Evolutionary conservation across 2,888 invertebrate species (phyloP).

Genomic region (Pandemis corylana): DNA sequence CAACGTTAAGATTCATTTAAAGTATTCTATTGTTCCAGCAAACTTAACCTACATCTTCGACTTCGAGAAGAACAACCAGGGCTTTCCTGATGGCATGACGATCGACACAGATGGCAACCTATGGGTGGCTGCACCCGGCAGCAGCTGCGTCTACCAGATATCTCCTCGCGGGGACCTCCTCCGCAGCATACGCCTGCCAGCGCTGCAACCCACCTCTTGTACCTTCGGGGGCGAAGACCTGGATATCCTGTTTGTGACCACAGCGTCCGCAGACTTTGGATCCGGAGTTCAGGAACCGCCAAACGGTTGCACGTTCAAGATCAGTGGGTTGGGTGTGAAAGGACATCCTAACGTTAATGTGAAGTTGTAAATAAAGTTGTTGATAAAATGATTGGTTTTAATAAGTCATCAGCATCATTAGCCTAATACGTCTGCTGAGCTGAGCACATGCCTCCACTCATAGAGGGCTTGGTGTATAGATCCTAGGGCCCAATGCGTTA

Average conservation of each 20-base stretch:
- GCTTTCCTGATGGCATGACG: slow-evolving; percentile 89
- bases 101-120: slow-evolving; percentile 91
- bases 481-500: too few relatives aligned
- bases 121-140: slow-evolving; percentile 90
- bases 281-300: slow-evolving; percentile 50
- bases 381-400: too few relatives aligned
- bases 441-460: too few relatives aligned
- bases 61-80: slow-evolving; percentile 72
- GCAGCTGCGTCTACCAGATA: slow-evolving; percentile 77
- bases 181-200: slow-evolving; percentile 79
- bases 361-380: slow-evolving; percentile 50
- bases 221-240: slow-evolving; percentile 89
- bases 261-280: slow-evolving; percentile 70
- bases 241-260: slow-evolving; percentile 88
- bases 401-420: too few relatives aligned
- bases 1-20: too few relatives aligned
- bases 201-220: slow-evolving; percentile 87
- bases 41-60: slow-evolving; percentile 85
- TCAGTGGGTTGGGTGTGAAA: slow-evolving; percentile 86
- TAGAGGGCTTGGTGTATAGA: too few relatives aligned
- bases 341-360: slow-evolving; percentile 74
- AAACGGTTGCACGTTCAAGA: slow-evolving; percentile 69
- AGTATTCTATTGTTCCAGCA: slow-evolving; percentile 68
- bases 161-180: slow-evolving; percentile 84
- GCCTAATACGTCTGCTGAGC: too few relatives aligned